These are phyloP conservation scores for Leptodactylus fuscus DNA, from an alignment of 2,113 vertebrate species.

Conservation along the genomic window DNA sequence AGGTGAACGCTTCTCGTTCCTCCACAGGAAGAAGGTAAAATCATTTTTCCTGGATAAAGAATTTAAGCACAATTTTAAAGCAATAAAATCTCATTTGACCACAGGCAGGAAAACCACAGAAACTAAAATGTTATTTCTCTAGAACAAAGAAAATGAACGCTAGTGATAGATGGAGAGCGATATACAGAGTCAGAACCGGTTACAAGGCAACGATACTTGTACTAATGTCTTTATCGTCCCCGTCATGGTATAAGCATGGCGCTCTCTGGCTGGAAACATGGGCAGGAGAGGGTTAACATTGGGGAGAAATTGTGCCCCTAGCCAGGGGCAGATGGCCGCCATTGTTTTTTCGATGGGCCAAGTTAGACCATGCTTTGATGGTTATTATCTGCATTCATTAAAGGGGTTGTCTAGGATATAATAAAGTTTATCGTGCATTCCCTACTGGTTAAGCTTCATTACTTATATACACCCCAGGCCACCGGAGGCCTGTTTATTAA, in stretches of 20 bases:
- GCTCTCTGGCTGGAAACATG: neutral
- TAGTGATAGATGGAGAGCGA: neutral
- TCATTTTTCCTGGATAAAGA: slow-evolving; percentile 15
- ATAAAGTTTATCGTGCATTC: no score
- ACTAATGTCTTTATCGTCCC: neutral
- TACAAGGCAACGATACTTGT: neutral
- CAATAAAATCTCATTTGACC: slow-evolving; percentile 6
- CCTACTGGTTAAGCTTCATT: no score
- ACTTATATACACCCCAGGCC: no score
- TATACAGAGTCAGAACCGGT: neutral
- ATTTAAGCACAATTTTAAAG: slow-evolving; percentile 18
- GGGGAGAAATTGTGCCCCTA: no score
- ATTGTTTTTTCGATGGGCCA: no score
- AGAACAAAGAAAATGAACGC: neutral
- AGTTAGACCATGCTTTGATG: no score
- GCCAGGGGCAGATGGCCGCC: no score
- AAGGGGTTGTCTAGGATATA: no score
- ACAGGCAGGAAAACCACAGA: neutral
- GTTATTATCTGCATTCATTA: no score
- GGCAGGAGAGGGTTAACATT: neutral
- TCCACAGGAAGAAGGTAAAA: slow-evolving; percentile 2
- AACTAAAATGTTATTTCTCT: neutral
- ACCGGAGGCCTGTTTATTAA: no score
- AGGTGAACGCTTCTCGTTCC: neutral
- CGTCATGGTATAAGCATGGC: neutral